Percentiles rank a stretch among this genome's conserved stretches.
Conservation (phyloP, 2,888 invertebrate genomes). For the Drosophila acutilabella region DNA sequence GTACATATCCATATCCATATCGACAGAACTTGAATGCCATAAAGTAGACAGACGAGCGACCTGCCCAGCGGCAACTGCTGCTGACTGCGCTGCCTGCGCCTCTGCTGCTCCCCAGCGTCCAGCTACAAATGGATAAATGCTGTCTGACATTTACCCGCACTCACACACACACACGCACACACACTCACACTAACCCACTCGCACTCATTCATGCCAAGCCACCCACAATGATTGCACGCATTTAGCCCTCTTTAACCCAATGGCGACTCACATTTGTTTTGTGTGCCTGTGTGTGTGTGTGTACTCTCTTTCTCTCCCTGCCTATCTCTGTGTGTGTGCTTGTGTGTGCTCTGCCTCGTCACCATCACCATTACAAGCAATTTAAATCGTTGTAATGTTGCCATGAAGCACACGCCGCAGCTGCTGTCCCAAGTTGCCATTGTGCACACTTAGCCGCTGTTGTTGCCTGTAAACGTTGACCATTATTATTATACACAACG, state of each 20-base stretch:
- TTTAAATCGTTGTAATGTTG: slow-evolving; percentile 82
- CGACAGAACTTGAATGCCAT: slow-evolving; percentile 51
- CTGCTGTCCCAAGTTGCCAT: slow-evolving; percentile 42
- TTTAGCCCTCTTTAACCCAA: slow-evolving; percentile 74
- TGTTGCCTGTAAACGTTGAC: slow-evolving; percentile 70
- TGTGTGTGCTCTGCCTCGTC: slow-evolving; percentile 39
- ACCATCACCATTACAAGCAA: slow-evolving; percentile 80
- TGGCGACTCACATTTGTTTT: slow-evolving; percentile 41
- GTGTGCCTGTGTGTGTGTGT: slow-evolving; percentile 5
- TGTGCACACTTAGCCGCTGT: slow-evolving; percentile 25
- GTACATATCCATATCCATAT: slow-evolving; percentile 52
- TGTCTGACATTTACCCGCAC: slow-evolving; percentile 72
- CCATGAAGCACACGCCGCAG: slow-evolving; percentile 58
- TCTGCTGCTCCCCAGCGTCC: slow-evolving; percentile 57
- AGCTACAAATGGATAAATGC: slow-evolving; percentile 79
- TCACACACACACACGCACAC: neutral
- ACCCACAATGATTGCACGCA: slow-evolving; percentile 72
- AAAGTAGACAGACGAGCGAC: slow-evolving; percentile 20
- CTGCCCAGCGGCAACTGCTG: slow-evolving; percentile 42
- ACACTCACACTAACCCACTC: slow-evolving; percentile 16
- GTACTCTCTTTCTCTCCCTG: slow-evolving; percentile 3
- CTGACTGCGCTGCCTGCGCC: neutral
- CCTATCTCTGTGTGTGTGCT: slow-evolving; percentile 14
- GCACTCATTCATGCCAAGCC: slow-evolving; percentile 26
- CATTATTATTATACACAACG: slow-evolving; percentile 57